Conservation (phyloP, 2,888 invertebrate genomes). For the Hydriomena furcata region DNA sequence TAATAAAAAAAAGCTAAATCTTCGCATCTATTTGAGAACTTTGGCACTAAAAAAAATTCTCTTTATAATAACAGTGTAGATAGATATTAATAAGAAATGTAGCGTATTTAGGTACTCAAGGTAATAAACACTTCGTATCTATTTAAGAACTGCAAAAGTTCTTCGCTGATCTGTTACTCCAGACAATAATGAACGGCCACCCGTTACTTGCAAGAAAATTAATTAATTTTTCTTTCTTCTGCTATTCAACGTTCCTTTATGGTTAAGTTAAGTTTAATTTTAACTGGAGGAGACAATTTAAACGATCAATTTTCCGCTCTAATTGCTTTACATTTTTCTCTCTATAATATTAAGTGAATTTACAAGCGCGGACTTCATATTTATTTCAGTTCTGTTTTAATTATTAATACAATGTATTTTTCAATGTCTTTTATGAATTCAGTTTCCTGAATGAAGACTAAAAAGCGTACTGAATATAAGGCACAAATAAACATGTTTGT, state of each 20-base stretch:
- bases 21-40: too few relatives aligned
- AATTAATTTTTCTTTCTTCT: constrained; percentile 33
- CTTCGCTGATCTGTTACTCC: constrained; percentile 5
- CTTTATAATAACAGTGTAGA: too few relatives aligned
- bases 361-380: background rate
- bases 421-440: background rate
- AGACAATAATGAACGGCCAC: constrained; percentile 28
- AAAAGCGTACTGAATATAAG: too few relatives aligned
- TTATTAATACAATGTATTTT: too few relatives aligned
- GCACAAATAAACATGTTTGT: too few relatives aligned
- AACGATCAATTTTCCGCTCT: constrained; percentile 21
- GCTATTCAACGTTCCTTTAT: constrained; percentile 25
- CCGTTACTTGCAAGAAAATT: constrained; percentile 32
- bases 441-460: background rate
- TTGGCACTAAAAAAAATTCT: too few relatives aligned
- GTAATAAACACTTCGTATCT: too few relatives aligned
- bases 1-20: too few relatives aligned
- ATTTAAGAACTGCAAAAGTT: constrained; percentile 2
- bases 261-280: constrained; percentile 27
- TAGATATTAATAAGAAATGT: too few relatives aligned
- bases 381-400: too few relatives aligned
- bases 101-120: too few relatives aligned
- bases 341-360: background rate
- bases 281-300: constrained; percentile 26
- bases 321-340: constrained; percentile 17